A percentile compares a stretch with the other conserved stretches of the same genome.
These are phyloP conservation scores for Turnix velox DNA, from an alignment of 2,113 vertebrate species.

Conservation along the genomic window DNA sequence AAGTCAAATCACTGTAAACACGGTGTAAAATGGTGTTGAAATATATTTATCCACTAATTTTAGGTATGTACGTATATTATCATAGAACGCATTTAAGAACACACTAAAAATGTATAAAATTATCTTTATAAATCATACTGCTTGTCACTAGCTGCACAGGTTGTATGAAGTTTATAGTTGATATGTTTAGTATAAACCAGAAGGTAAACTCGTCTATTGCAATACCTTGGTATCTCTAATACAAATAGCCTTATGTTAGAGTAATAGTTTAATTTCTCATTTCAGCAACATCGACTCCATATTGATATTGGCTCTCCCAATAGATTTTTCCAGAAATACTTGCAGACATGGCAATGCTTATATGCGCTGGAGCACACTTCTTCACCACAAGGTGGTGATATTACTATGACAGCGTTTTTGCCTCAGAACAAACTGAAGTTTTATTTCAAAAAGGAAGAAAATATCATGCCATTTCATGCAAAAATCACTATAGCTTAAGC, in stretches of 20 bases:
- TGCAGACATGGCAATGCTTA: background rate
- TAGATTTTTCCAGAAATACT: background rate
- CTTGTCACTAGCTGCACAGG: background rate
- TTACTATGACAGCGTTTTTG: background rate
- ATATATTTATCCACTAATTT: background rate
- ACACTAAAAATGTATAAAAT: background rate
- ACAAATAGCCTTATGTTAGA: background rate
- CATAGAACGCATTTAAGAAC: background rate
- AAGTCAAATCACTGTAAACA: background rate
- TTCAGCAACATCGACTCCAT: background rate
- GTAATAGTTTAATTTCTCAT: background rate
- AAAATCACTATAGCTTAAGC: background rate
- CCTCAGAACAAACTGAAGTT: background rate
- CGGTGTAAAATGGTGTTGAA: background rate
- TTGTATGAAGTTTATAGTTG: background rate
- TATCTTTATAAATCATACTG: background rate
- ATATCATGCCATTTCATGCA: background rate
- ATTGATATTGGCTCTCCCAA: background rate
- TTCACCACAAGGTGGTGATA: conserved; percentile 56
- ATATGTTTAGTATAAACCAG: background rate
- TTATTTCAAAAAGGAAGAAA: background rate
- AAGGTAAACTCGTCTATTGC: background rate
- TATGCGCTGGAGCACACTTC: background rate
- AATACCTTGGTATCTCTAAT: background rate
- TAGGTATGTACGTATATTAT: background rate